Evolutionary conservation across 2,113 vertebrate genomes (phyloP).

Genomic region (Ammodytes dubius): DNA sequence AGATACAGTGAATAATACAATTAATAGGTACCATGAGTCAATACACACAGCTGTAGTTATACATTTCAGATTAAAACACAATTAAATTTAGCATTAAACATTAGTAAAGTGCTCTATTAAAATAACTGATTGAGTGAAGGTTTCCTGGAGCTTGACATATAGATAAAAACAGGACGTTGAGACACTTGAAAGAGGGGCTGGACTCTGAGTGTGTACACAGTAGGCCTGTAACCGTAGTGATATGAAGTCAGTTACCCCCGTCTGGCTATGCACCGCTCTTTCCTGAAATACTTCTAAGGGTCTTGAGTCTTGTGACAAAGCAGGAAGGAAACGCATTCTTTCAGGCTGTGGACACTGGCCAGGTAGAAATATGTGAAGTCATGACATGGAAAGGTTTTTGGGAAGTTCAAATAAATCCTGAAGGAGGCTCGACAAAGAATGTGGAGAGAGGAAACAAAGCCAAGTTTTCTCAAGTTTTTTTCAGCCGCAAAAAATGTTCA

Average conservation of each 20-base stretch:
- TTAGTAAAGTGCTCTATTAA: too few relatives aligned
- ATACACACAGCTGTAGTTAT: too few relatives aligned
- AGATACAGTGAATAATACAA: too few relatives aligned
- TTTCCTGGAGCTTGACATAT: constrained; percentile 28
- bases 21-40: too few relatives aligned
- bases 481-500: background rate
- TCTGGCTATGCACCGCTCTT: constrained; percentile 6
- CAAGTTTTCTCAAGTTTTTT: background rate
- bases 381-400: background rate
- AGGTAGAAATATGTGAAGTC: constrained; percentile 1
- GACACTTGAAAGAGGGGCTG: constrained; percentile 10
- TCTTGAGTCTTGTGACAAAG: constrained; percentile 3
- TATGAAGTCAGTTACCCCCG: background rate
- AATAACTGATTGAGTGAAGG: constrained; percentile 28
- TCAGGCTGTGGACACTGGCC: constrained; percentile 2
- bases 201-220: background rate
- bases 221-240: background rate
- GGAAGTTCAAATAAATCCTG: background rate
- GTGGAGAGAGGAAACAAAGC: background rate
- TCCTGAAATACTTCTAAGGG: constrained; percentile 37
- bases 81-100: too few relatives aligned
- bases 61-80: too few relatives aligned
- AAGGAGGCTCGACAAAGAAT: background rate
- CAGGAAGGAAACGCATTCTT: constrained; percentile 22
- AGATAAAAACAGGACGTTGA: constrained; percentile 55